These are phyloP conservation scores for Aethes cnicana DNA, from an alignment of 2,888 invertebrate genomes.

Conservation along the genomic window DNA sequence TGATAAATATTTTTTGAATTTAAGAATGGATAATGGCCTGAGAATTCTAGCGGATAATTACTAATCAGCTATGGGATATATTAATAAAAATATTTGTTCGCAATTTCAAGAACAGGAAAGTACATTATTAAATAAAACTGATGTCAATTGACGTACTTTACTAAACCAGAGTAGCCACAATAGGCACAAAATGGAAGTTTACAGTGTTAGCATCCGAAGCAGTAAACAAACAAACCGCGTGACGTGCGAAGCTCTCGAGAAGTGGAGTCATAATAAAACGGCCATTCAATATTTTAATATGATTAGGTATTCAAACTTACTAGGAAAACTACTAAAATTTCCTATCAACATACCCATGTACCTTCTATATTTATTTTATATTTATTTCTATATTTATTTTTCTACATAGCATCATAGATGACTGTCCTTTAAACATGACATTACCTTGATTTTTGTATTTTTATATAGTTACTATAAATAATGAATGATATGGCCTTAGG, in stretches of 20 bases:
- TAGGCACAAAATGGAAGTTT: constrained; percentile 65
- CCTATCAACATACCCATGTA: too few species aligned
- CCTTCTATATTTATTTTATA: too few species aligned
- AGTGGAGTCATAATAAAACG: constrained; percentile 7
- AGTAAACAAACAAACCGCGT: constrained; percentile 66
- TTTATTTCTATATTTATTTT: too few species aligned
- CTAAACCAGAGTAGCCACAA: constrained; percentile 50
- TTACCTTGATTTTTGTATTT: too few species aligned
- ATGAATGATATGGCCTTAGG: too few species aligned
- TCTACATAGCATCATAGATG: too few species aligned
- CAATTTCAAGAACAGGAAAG: constrained; percentile 11
- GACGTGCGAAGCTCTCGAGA: constrained; percentile 59
- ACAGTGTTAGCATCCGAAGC: constrained; percentile 64
- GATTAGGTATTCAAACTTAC: neutral
- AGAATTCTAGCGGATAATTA: too few species aligned
- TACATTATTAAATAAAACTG: constrained; percentile 14
- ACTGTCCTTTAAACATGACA: too few species aligned
- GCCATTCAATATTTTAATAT: constrained; percentile 12
- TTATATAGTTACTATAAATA: too few species aligned
- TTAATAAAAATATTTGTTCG: neutral
- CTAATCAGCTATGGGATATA: neutral
- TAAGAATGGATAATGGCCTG: too few species aligned
- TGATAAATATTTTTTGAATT: constrained; percentile 28
- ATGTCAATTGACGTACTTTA: constrained; percentile 22
- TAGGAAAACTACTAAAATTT: neutral